These are phyloP conservation scores for Pentalonia nigronervosa DNA, from an alignment of 1,140 invertebrate species.

Conservation along the genomic window DNA sequence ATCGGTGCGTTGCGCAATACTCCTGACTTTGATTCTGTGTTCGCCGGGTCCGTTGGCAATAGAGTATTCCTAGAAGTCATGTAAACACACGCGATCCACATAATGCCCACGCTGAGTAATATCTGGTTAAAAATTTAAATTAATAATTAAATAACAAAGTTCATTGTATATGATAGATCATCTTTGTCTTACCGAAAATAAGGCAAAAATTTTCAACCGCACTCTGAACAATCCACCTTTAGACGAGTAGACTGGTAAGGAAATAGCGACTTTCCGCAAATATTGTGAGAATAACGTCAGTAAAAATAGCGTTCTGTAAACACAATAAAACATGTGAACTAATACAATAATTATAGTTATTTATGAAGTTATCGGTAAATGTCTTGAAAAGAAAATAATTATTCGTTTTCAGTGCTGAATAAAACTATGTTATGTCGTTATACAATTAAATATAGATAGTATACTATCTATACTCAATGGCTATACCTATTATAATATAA, in stretches of 20 bases:
- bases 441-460: no score
- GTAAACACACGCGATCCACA: slow-evolving; percentile 31
- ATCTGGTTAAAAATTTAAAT: slow-evolving; percentile 30
- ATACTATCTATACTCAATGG: no score
- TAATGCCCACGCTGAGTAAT: slow-evolving; percentile 20
- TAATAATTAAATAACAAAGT: background rate
- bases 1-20: slow-evolving; percentile 9
- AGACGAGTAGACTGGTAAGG: background rate
- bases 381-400: background rate
- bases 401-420: background rate
- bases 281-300: slow-evolving; percentile 44
- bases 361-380: background rate
- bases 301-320: slow-evolving; percentile 20
- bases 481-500: background rate
- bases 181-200: slow-evolving; percentile 19
- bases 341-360: background rate
- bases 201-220: slow-evolving; percentile 23
- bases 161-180: background rate
- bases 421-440: background rate
- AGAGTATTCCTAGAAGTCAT: slow-evolving; percentile 10
- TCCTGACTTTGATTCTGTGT: slow-evolving; percentile 44
- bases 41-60: slow-evolving; percentile 14
- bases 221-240: background rate
- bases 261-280: background rate
- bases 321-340: background rate